Evolutionary conservation across 1,140 invertebrate species (phyloP).

Genomic region (Drosophila leontia): DNA sequence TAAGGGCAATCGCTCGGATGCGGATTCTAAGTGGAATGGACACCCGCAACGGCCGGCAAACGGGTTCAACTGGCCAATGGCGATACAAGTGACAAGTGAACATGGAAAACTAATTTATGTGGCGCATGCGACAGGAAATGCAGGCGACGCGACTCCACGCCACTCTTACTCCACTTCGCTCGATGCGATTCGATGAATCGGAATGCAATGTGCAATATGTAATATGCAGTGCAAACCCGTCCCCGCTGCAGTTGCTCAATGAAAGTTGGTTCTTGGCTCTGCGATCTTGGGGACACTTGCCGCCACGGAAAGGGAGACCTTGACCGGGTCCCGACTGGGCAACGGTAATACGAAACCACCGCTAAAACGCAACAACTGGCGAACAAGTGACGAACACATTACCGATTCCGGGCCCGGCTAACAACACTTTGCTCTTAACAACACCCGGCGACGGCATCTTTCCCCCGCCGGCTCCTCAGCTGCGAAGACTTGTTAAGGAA

Average conservation of each 20-base stretch:
- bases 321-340: conserved; percentile 59
- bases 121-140: conserved; percentile 69
- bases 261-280: conserved; percentile 36
- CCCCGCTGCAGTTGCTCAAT: conserved; percentile 36
- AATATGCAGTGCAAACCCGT: conserved; percentile 14
- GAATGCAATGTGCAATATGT: conserved; percentile 29
- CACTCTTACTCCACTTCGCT: conserved; percentile 19
- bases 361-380: conserved; percentile 58
- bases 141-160: conserved; percentile 24
- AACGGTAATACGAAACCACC: conserved; percentile 80
- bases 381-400: conserved; percentile 56
- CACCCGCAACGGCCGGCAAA: conserved; percentile 66
- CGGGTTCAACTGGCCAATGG: conserved; percentile 48
- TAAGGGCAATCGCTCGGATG: conserved; percentile 63
- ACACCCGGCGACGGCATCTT: conserved; percentile 39
- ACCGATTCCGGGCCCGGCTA: conserved; percentile 48
- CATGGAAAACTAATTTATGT: conserved; percentile 81
- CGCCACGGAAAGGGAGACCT: conserved; percentile 54
- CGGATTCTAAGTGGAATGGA: conserved; percentile 57
- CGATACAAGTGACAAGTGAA: conserved; percentile 77
- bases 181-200: conserved; percentile 42
- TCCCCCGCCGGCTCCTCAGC: conserved; percentile 45
- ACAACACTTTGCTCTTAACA: conserved; percentile 82
- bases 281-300: conserved; percentile 37
- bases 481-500: conserved; percentile 67